These are phyloP conservation scores for Falcunculus frontatus DNA, from an alignment of 2,113 vertebrate genomes.

Conservation along the genomic window DNA sequence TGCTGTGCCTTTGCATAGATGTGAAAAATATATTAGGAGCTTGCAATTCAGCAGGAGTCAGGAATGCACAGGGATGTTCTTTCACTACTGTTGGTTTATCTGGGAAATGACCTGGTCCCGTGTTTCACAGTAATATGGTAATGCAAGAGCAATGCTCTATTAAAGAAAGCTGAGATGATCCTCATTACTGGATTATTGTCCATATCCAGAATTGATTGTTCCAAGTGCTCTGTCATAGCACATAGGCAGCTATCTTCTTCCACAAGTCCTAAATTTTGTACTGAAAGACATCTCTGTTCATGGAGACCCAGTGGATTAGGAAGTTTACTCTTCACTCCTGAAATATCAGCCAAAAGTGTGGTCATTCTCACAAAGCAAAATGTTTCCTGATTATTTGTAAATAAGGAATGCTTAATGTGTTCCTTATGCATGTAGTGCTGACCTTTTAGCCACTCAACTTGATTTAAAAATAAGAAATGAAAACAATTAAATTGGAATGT, in stretches of 20 bases:
- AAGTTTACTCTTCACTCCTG: not conserved
- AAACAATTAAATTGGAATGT: not conserved
- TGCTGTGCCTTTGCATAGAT: not conserved
- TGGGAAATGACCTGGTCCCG: not conserved
- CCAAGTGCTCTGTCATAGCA: not conserved
- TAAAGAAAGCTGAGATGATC: not conserved
- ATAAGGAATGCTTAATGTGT: not conserved
- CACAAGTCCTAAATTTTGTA: not conserved
- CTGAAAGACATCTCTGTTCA: not conserved
- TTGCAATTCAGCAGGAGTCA: not conserved
- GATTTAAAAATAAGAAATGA: not conserved
- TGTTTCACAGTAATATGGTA: not conserved
- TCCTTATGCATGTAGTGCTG: not conserved
- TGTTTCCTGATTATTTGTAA: not conserved
- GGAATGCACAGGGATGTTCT: not conserved
- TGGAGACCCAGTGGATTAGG: not conserved
- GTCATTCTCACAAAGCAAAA: not conserved
- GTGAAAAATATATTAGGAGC: not conserved
- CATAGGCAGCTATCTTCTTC: not conserved
- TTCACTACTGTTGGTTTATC: not conserved
- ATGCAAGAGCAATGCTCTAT: not conserved
- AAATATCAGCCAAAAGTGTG: not conserved
- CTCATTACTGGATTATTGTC: not conserved
- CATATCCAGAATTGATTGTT: not conserved
- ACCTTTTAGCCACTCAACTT: not conserved